A percentile compares a stretch with the other conserved stretches of the same genome.
These are phyloP conservation scores for Odocoileus hemionus DNA, from an alignment of 2,113 vertebrate genomes.

Conservation along the genomic window DNA sequence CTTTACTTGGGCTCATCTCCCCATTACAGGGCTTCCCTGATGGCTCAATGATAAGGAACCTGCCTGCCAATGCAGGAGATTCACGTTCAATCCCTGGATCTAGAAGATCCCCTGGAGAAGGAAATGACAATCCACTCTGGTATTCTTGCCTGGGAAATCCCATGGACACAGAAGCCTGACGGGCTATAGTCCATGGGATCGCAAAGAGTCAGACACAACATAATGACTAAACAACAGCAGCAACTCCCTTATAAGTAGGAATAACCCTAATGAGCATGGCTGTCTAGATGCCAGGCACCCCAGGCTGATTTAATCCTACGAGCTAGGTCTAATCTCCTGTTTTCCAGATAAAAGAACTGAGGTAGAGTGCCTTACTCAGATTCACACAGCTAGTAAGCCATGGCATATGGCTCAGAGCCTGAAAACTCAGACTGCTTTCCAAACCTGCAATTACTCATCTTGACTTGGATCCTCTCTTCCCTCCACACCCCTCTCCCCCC, in stretches of 20 bases:
- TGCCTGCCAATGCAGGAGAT: not conserved
- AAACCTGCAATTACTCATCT: not conserved
- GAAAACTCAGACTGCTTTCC: not conserved
- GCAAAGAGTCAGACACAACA: not conserved
- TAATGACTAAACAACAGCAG: not conserved
- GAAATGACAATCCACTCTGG: not conserved
- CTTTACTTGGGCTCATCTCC: not conserved
- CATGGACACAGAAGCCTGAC: not conserved
- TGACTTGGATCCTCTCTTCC: not conserved
- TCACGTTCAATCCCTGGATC: not conserved
- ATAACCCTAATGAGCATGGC: not conserved
- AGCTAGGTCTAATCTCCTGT: not conserved
- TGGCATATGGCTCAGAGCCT: not conserved
- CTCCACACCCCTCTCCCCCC: not conserved
- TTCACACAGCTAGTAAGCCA: not conserved
- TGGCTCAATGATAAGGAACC: not conserved
- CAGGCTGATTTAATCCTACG: not conserved
- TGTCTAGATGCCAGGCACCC: not conserved
- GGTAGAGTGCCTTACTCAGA: not conserved
- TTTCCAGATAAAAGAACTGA: not conserved
- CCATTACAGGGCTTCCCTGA: not conserved
- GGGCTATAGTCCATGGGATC: not conserved
- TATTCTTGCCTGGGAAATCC: not conserved
- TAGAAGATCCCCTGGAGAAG: not conserved
- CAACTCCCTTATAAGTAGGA: not conserved